Conservation (phyloP, 2,113 vertebrate species). For the Alaudala cheleensis region DNA sequence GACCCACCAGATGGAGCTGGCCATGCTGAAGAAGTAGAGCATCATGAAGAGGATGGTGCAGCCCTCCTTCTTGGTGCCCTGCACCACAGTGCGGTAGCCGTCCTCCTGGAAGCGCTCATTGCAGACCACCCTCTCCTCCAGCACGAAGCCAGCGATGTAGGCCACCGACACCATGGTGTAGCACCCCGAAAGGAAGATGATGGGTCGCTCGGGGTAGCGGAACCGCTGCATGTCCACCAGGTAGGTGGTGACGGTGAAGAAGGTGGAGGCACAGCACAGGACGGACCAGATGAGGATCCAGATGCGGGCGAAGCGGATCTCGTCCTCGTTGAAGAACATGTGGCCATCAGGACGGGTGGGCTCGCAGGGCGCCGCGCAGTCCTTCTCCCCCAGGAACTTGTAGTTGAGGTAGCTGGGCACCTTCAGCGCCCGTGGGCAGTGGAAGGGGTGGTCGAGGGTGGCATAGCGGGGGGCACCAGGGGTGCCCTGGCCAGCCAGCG, state of each 20-base stretch:
- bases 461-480: constrained; percentile 67
- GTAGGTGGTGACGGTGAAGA: constrained; percentile 96
- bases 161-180: constrained; percentile 98
- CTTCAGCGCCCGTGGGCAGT: constrained; percentile 86
- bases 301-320: constrained; percentile 92
- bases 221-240: constrained; percentile 98
- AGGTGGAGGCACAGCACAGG: constrained; percentile 92
- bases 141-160: constrained; percentile 94
- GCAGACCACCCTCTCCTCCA: constrained; percentile 91
- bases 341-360: constrained; percentile 82
- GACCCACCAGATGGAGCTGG: constrained; percentile 99
- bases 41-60: constrained; percentile 99
- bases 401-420: constrained; percentile 95
- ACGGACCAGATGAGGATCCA: constrained; percentile 98
- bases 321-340: constrained; percentile 94
- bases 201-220: constrained; percentile 93
- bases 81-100: constrained; percentile 90
- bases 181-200: constrained; percentile 96
- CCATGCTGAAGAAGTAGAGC: constrained; percentile 98
- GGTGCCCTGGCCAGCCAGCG: constrained; percentile 73
- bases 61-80: constrained; percentile 97
- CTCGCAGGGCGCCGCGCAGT: constrained; percentile 93
- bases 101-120: constrained; percentile 90
- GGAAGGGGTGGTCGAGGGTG: constrained; percentile 81
- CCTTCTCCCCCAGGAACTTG: constrained; percentile 88